A percentile compares a stretch with the other conserved stretches of the same genome.
Conservation (phyloP, 2,888 invertebrate species). For the Phaedon cochleariae region DNA sequence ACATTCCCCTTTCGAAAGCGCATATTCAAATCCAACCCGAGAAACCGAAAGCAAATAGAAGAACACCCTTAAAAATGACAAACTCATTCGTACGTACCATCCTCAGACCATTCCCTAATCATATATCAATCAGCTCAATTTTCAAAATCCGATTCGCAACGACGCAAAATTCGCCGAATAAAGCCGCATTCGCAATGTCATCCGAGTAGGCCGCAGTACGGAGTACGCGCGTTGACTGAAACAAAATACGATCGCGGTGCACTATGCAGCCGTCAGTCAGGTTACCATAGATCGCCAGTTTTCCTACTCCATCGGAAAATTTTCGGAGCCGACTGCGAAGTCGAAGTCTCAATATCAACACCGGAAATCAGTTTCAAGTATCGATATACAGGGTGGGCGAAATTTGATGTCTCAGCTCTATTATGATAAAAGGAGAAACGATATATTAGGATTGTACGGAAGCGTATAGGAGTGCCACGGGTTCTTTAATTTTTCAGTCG, state of each 20-base stretch:
- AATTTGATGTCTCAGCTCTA: too few species aligned
- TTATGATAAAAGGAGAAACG: too few species aligned
- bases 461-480: too few species aligned
- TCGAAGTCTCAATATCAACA: not conserved
- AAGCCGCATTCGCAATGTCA: not conserved
- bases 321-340: not conserved
- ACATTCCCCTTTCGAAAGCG: too few species aligned
- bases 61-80: too few species aligned
- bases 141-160: not conserved
- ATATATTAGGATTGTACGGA: too few species aligned
- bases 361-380: not conserved
- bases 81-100: not conserved
- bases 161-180: not conserved
- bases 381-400: not conserved
- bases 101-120: not conserved
- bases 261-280: not conserved
- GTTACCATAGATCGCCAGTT: not conserved
- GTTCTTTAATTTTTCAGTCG: too few species aligned
- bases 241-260: slow-evolving; percentile 2
- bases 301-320: not conserved
- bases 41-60: too few species aligned
- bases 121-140: not conserved
- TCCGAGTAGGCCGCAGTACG: not conserved
- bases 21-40: too few species aligned
- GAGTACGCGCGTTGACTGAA: not conserved